phyloP scores from a whole-genome alignment of 1,140 invertebrate species.

The Drosophila athabasca region DNA sequence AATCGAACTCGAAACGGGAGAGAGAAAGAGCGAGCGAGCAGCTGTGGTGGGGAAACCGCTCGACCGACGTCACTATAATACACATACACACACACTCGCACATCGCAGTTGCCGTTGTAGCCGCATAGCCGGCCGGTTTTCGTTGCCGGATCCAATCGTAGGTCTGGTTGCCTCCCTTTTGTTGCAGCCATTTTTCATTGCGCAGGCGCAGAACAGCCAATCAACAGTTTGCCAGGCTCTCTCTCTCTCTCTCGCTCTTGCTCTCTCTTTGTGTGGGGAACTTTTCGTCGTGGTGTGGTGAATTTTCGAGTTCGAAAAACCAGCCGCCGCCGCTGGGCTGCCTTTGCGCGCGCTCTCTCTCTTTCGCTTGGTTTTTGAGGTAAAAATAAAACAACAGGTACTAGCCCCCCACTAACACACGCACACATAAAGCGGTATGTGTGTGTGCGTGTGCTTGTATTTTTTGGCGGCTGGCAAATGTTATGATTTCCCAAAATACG shows the following conservation, averaged over 20 bases:
- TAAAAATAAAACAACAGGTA: slow-evolving; percentile 81
- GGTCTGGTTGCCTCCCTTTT: slow-evolving; percentile 71
- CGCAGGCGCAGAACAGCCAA: slow-evolving; percentile 83
- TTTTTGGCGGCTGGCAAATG: slow-evolving; percentile 51
- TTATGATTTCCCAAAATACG: slow-evolving; percentile 80
- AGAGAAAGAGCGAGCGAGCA: slow-evolving; percentile 46
- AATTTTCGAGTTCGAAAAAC: slow-evolving; percentile 32
- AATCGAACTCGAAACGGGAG: slow-evolving; percentile 59
- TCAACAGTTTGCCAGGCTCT: slow-evolving; percentile 80
- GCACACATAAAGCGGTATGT: not conserved
- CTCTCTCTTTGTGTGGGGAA: slow-evolving; percentile 10
- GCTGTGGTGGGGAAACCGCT: slow-evolving; percentile 58
- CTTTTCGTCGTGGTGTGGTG: slow-evolving; percentile 34
- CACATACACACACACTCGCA: slow-evolving; percentile 20
- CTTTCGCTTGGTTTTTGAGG: slow-evolving; percentile 36
- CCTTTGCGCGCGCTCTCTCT: slow-evolving; percentile 27
- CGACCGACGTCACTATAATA: slow-evolving; percentile 52
- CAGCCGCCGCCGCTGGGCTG: not conserved
- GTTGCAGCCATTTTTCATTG: slow-evolving; percentile 83
- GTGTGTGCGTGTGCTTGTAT: slow-evolving; percentile 10
- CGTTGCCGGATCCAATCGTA: slow-evolving; percentile 66
- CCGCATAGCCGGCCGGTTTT: slow-evolving; percentile 41
- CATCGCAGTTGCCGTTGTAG: too few relatives aligned
- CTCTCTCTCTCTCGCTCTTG: slow-evolving; percentile 4
- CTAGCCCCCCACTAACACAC: slow-evolving; percentile 24